A percentile compares a stretch with the other conserved stretches of the same genome.
Evolutionary conservation across 1,140 invertebrate species (phyloP).

Genomic region (Pantala flavescens): DNA sequence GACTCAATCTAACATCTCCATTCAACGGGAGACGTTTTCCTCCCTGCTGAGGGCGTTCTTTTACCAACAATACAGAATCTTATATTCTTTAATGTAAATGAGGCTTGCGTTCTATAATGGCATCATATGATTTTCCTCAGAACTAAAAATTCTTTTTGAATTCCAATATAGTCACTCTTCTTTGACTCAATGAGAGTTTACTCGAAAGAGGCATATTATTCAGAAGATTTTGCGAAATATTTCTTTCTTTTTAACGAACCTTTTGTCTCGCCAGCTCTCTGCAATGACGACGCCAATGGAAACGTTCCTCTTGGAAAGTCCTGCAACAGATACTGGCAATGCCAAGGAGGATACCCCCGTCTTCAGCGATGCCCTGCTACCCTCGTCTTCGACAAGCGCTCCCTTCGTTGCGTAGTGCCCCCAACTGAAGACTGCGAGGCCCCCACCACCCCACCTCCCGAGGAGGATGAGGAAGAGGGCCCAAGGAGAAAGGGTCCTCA

Average conservation of each 20-base stretch:
- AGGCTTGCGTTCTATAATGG: too few species aligned
- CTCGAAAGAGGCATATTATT: too few species aligned
- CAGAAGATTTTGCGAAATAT: too few species aligned
- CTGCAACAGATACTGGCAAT: constrained; percentile 88
- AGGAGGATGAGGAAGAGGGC: constrained; percentile 37
- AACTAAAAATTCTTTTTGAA: too few species aligned
- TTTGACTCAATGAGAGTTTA: too few species aligned
- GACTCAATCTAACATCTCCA: too few species aligned
- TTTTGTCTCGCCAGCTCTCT: constrained; percentile 54
- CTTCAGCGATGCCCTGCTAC: constrained; percentile 81
- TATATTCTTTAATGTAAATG: too few species aligned
- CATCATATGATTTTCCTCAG: too few species aligned
- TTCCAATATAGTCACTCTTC: too few species aligned
- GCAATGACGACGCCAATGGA: constrained; percentile 77
- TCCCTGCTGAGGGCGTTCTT: too few species aligned
- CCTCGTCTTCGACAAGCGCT: constrained; percentile 76
- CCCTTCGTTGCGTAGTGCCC: constrained; percentile 72
- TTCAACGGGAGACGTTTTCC: too few species aligned
- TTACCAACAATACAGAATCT: too few species aligned
- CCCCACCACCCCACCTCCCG: constrained; percentile 59
- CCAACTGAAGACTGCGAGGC: constrained; percentile 79
- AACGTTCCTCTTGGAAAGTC: constrained; percentile 70
- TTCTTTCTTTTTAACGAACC: neutral
- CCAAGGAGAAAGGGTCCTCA: neutral
- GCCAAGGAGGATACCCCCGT: constrained; percentile 82